Evolutionary conservation across 2,797 vertebrate genomes (phyloP).

Genomic region (Falco peregrinus): DNA sequence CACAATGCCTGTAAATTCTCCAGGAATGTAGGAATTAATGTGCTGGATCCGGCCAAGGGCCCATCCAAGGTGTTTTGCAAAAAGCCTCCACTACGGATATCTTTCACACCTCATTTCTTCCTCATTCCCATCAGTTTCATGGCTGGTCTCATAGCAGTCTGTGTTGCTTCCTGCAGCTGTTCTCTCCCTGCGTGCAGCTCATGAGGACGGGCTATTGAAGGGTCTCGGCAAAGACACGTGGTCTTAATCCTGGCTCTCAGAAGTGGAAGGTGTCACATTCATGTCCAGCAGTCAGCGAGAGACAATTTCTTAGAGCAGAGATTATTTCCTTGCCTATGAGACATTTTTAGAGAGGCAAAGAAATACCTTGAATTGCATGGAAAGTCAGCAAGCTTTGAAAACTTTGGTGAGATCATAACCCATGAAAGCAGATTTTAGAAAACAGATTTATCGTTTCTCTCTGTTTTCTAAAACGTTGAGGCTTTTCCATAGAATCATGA

Average conservation of each 20-base stretch:
- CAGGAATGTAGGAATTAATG: not conserved
- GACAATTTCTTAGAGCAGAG: not conserved
- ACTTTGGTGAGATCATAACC: not conserved
- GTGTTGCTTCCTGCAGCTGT: not conserved
- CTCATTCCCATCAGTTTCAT: not conserved
- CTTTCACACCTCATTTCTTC: slow-evolving; percentile 41
- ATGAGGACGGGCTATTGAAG: accelerated
- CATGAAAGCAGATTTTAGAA: not conserved
- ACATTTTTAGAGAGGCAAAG: not conserved
- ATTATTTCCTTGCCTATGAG: not conserved
- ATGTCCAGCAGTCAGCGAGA: accelerated
- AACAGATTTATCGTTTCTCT: not conserved
- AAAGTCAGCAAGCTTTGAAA: not conserved
- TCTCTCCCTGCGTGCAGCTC: not conserved
- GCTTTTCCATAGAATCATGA: not conserved
- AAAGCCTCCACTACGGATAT: not conserved
- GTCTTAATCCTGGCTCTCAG: not conserved
- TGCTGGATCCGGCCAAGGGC: not conserved
- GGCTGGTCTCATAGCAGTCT: not conserved
- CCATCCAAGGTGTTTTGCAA: not conserved
- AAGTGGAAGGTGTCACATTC: not conserved
- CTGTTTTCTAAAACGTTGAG: not conserved
- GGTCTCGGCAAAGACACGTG: not conserved
- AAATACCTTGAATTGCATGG: not conserved
- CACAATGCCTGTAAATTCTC: not conserved